Evolutionary conservation across 2,888 invertebrate species (phyloP).

Genomic region (Nomada flava): DNA sequence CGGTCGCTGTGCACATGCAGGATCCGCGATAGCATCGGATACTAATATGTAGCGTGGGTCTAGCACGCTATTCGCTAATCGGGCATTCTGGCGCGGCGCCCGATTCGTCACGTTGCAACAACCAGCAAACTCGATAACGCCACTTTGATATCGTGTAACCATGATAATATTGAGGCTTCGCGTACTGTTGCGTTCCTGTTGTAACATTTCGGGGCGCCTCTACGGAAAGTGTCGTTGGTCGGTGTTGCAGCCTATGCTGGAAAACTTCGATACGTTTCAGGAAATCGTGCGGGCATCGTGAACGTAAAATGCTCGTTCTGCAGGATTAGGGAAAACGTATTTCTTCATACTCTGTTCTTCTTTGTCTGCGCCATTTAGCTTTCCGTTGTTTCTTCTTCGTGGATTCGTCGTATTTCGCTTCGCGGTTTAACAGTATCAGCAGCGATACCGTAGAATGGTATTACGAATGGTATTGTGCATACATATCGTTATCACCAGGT

Average conservation of each 20-base stretch:
- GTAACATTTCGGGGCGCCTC: constrained; percentile 11
- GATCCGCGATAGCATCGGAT: constrained; percentile 55
- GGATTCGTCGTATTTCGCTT: not conserved
- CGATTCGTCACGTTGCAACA: constrained; percentile 62
- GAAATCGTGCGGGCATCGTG: not conserved
- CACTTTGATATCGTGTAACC: constrained; percentile 38
- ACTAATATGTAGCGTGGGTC: constrained; percentile 38
- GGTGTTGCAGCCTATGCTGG: too few species aligned
- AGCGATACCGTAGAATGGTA: too few species aligned
- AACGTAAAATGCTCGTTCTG: not conserved
- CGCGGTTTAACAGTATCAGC: not conserved
- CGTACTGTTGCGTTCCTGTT: not conserved
- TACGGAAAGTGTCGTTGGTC: not conserved
- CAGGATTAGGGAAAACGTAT: not conserved
- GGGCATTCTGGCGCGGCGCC: constrained; percentile 56
- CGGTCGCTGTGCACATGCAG: constrained; percentile 22
- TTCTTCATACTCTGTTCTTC: not conserved
- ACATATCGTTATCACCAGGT: not conserved
- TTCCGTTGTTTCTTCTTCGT: not conserved
- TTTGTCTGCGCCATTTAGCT: not conserved
- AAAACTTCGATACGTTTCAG: not conserved
- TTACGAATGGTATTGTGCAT: too few species aligned
- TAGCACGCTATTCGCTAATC: constrained; percentile 72
- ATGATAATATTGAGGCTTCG: constrained; percentile 43
- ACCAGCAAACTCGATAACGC: constrained; percentile 57